A percentile compares a stretch with the other conserved stretches of the same genome.
These are phyloP conservation scores for Catocala nupta DNA, from an alignment of 2,888 invertebrate species.

Conservation along the genomic window DNA sequence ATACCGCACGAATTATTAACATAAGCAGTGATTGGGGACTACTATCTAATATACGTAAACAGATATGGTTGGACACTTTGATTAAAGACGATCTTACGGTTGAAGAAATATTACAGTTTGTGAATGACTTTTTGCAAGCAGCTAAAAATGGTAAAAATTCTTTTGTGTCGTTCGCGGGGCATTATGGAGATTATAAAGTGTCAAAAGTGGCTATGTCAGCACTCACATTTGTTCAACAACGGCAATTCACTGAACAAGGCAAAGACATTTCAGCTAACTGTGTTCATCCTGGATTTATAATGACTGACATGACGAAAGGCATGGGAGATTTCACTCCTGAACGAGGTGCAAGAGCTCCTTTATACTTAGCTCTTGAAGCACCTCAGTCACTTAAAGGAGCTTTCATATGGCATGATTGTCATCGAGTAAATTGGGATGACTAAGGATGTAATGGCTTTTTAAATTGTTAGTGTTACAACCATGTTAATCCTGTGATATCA, in stretches of 20 bases:
- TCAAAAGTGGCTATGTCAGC: slow-evolving; percentile 84
- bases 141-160: slow-evolving; percentile 79
- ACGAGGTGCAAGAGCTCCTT: slow-evolving; percentile 78
- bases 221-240: slow-evolving; percentile 82
- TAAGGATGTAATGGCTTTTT: slow-evolving; percentile 65
- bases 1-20: slow-evolving; percentile 92
- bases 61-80: slow-evolving; percentile 78
- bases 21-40: slow-evolving; percentile 89
- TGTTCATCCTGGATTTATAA: slow-evolving; percentile 84
- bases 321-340: slow-evolving; percentile 83
- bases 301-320: slow-evolving; percentile 84
- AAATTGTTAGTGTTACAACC: slow-evolving; percentile 68
- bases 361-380: slow-evolving; percentile 80
- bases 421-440: slow-evolving; percentile 85
- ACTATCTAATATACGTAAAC: slow-evolving; percentile 80
- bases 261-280: slow-evolving; percentile 81
- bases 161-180: slow-evolving; percentile 79
- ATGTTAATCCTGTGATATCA: slow-evolving; percentile 82
- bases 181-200: slow-evolving; percentile 83
- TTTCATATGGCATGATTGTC: slow-evolving; percentile 83
- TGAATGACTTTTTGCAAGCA: slow-evolving; percentile 87
- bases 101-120: slow-evolving; percentile 84
- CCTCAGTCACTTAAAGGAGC: slow-evolving; percentile 80
- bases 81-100: slow-evolving; percentile 81
- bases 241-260: slow-evolving; percentile 81